A percentile compares a stretch with the other conserved stretches of the same genome.
Evolutionary conservation across 2,113 vertebrate genomes (phyloP).

Genomic region (Malurus elegans): DNA sequence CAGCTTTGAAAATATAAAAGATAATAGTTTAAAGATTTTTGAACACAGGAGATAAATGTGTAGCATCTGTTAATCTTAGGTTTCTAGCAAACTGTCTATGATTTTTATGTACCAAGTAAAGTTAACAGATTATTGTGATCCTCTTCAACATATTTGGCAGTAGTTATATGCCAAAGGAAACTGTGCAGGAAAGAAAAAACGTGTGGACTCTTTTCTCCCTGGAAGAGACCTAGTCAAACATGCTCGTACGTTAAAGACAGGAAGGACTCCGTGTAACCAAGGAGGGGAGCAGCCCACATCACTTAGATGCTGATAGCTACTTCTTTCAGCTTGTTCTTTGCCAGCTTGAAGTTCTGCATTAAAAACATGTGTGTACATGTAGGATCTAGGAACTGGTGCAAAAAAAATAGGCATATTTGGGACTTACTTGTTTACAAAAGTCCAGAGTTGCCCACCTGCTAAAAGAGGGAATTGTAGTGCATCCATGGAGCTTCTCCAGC

Average conservation of each 20-base stretch:
- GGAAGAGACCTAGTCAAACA: background rate
- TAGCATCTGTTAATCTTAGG: background rate
- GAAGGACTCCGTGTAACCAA: background rate
- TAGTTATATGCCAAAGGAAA: background rate
- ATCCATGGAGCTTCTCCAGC: background rate
- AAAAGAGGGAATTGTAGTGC: background rate
- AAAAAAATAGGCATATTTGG: background rate
- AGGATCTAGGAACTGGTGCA: background rate
- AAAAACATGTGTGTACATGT: background rate
- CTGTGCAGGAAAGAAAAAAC: background rate
- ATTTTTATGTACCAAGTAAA: background rate
- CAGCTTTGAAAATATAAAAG: background rate
- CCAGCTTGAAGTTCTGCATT: background rate
- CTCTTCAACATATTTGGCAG: background rate
- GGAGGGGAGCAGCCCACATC: background rate
- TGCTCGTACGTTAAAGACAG: background rate
- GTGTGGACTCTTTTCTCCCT: background rate
- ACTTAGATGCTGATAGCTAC: background rate
- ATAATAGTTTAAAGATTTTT: background rate
- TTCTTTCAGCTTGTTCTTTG: background rate
- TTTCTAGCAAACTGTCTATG: background rate
- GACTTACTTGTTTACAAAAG: background rate
- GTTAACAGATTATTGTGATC: background rate
- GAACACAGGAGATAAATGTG: background rate
- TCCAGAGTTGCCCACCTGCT: background rate